A percentile compares a stretch with the other conserved stretches of the same genome.
phyloP scores from a whole-genome alignment of 2,888 invertebrate species.

The Halictus quadricinctus region DNA sequence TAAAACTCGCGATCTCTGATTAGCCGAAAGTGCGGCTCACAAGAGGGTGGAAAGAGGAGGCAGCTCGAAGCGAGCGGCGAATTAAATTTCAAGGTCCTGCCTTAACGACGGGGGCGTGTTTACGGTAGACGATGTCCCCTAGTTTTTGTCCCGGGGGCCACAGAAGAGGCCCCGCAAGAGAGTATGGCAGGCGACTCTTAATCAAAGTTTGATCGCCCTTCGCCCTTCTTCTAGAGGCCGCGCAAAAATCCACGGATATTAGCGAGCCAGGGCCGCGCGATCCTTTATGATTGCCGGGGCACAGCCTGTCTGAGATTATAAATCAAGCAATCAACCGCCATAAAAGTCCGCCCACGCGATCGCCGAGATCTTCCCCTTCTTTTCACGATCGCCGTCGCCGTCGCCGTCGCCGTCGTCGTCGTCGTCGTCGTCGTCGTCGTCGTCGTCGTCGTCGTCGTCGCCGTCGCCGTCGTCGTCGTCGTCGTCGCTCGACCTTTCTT shows the following conservation, averaged over 20 bases:
- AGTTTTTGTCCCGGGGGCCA: conserved; percentile 57
- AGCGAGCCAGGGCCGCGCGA: conserved; percentile 34
- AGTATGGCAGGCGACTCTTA: conserved; percentile 54
- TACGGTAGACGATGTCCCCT: conserved; percentile 65
- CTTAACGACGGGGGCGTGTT: conserved; percentile 74
- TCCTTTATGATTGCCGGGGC: conserved; percentile 51
- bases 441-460: conserved; percentile 7
- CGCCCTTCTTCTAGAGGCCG: not conserved
- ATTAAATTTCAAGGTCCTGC: conserved; percentile 62
- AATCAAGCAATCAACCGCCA: conserved; percentile 80
- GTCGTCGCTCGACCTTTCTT: not conserved
- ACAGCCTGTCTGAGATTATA: conserved; percentile 70
- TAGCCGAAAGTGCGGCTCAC: conserved; percentile 53
- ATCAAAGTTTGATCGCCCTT: conserved; percentile 67
- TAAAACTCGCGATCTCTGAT: conserved; percentile 71
- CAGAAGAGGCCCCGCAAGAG: conserved; percentile 41
- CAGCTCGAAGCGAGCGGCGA: conserved; percentile 28
- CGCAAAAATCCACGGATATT: conserved; percentile 56
- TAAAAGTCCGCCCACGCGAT: conserved; percentile 79
- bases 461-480: not conserved
- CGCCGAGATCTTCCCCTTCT: conserved; percentile 51
- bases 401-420: not conserved
- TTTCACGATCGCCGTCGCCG: conserved; percentile 33
- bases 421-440: too few species aligned
- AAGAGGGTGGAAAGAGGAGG: conserved; percentile 42